Evolutionary conservation across 2,888 invertebrate species (phyloP).

Genomic region (Serrognathus titanus): DNA sequence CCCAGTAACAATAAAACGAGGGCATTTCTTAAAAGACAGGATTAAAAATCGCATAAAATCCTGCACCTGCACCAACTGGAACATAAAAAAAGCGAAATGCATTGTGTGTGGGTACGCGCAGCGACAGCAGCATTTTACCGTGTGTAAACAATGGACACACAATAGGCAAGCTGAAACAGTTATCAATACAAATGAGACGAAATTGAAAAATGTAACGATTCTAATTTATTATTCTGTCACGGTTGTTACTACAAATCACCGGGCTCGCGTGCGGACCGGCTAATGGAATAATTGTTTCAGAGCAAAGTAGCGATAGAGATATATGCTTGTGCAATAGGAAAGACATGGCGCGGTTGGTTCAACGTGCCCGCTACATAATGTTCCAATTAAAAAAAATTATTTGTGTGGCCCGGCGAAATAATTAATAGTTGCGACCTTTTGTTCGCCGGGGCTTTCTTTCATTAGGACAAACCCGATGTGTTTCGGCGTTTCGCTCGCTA

Average conservation of each 20-base stretch:
- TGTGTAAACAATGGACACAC: constrained; percentile 2
- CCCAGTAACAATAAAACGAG: no score
- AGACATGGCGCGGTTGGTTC: neutral
- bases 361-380: neutral
- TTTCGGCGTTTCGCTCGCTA: no score
- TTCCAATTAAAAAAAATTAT: constrained; percentile 1
- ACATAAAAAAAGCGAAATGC: no score
- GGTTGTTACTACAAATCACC: constrained; percentile 14
- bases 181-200: constrained; percentile 13
- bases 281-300: constrained; percentile 21
- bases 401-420: neutral
- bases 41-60: no score
- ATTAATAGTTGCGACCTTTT: no score
- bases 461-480: no score
- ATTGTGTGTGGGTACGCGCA: no score
- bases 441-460: no score
- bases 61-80: no score
- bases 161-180: constrained; percentile 10
- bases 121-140: neutral
- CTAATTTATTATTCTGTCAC: constrained; percentile 19
- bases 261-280: constrained; percentile 16
- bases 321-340: constrained; percentile 10
- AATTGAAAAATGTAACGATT: constrained; percentile 12
- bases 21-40: no score
- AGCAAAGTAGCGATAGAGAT: constrained; percentile 16